These are phyloP conservation scores for Spea bombifrons DNA, from an alignment of 2,113 vertebrate genomes.

Conservation along the genomic window DNA sequence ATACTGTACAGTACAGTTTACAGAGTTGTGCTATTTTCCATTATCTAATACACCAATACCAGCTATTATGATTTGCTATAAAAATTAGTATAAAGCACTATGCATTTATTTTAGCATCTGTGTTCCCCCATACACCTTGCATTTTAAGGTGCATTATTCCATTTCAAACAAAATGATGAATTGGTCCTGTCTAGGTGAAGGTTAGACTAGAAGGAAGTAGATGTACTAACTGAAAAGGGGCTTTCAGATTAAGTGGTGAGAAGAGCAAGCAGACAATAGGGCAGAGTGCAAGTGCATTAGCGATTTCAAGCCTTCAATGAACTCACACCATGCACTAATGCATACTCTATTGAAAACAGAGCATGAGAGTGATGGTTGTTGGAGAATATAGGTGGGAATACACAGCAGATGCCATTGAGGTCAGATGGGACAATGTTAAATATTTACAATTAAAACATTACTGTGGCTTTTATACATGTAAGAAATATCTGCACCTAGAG, in stretches of 20 bases:
- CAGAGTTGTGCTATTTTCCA: not conserved
- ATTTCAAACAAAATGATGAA: not conserved
- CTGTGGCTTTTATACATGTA: too few species aligned
- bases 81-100: not conserved
- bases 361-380: not conserved
- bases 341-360: not conserved
- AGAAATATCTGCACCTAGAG: too few species aligned
- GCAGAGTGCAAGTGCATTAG: not conserved
- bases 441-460: too few species aligned
- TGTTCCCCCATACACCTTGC: not conserved
- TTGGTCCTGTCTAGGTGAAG: not conserved
- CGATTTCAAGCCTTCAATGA: not conserved
- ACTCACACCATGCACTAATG: not conserved
- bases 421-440: too few species aligned
- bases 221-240: not conserved
- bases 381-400: not conserved
- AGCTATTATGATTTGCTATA: not conserved
- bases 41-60: too few species aligned
- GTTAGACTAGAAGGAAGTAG: not conserved
- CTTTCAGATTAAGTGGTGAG: conserved; percentile 3
- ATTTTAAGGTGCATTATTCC: not conserved
- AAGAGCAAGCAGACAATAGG: not conserved
- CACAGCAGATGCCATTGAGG: not conserved
- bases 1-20: not conserved
- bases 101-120: not conserved